A percentile compares a stretch with the other conserved stretches of the same genome.
Conservation (phyloP, 2,888 invertebrate species). For the Epistrophella euchroma region DNA sequence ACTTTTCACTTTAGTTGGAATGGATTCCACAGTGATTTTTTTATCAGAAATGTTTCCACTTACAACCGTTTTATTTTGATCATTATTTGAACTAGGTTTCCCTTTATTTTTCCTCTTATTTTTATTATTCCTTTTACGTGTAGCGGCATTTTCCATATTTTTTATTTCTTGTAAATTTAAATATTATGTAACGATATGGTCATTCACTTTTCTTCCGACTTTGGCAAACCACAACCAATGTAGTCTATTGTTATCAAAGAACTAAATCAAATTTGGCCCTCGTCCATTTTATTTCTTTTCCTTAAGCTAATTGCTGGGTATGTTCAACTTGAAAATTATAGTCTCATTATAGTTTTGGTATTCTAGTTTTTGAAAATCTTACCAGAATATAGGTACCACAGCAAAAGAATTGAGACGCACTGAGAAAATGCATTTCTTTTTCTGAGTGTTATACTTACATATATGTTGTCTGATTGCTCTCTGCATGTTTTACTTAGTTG, state of each 20-base stretch:
- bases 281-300: conserved; percentile 48
- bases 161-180: conserved; percentile 15
- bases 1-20: conserved; percentile 31
- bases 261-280: conserved; percentile 69
- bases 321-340: conserved; percentile 27
- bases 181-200: conserved; percentile 49
- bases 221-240: conserved; percentile 28
- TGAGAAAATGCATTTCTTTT: background rate
- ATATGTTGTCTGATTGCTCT: background rate
- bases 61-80: background rate
- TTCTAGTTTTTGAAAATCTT: conserved; percentile 35
- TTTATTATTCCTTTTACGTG: conserved; percentile 46
- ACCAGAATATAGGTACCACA: conserved; percentile 3
- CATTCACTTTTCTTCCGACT: background rate
- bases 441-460: background rate
- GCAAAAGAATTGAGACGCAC: background rate
- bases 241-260: conserved; percentile 69
- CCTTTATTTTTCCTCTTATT: conserved; percentile 44
- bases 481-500: background rate
- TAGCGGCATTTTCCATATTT: conserved; percentile 44
- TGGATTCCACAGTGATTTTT: background rate
- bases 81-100: conserved; percentile 10
- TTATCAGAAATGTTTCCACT: conserved; percentile 23
- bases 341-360: background rate
- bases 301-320: conserved; percentile 38